These are phyloP conservation scores for Leptinotarsa lineolata DNA, from an alignment of 1,140 invertebrate species.

Conservation along the genomic window DNA sequence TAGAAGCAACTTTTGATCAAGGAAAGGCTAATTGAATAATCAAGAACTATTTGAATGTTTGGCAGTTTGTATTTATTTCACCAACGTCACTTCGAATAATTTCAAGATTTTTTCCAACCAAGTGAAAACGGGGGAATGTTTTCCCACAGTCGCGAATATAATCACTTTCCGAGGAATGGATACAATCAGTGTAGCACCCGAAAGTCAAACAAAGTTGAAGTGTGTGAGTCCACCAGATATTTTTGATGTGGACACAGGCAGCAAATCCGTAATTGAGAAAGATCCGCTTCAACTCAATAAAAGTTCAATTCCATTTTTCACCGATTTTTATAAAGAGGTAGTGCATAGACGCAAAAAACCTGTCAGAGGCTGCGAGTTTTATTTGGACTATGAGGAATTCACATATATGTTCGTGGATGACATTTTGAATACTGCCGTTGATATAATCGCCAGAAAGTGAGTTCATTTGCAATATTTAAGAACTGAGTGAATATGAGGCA, in stretches of 20 bases:
- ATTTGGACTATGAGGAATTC: constrained; percentile 9
- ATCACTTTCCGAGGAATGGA: neutral
- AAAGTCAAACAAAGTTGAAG: neutral
- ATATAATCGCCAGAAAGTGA: neutral
- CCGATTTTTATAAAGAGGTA: neutral
- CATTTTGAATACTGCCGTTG: constrained; percentile 6
- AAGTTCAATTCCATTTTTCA: neutral
- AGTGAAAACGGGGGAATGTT: neutral
- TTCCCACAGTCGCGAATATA: neutral
- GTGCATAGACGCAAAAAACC: neutral
- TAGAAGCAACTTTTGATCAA: too few species aligned
- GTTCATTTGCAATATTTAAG: neutral
- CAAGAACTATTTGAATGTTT: too few species aligned
- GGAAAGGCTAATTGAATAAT: too few species aligned
- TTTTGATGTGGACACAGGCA: neutral
- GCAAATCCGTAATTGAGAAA: neutral
- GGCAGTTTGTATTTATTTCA: too few species aligned
- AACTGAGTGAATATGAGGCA: neutral
- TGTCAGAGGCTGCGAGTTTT: neutral
- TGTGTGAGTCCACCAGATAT: neutral
- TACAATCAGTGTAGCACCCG: neutral
- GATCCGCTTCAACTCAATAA: neutral
- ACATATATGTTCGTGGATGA: constrained; percentile 13
- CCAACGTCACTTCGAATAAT: too few species aligned
- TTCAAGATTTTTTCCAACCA: too few species aligned